Conservation (phyloP, 2,113 vertebrate genomes). For the Pedionomus torquatus region DNA sequence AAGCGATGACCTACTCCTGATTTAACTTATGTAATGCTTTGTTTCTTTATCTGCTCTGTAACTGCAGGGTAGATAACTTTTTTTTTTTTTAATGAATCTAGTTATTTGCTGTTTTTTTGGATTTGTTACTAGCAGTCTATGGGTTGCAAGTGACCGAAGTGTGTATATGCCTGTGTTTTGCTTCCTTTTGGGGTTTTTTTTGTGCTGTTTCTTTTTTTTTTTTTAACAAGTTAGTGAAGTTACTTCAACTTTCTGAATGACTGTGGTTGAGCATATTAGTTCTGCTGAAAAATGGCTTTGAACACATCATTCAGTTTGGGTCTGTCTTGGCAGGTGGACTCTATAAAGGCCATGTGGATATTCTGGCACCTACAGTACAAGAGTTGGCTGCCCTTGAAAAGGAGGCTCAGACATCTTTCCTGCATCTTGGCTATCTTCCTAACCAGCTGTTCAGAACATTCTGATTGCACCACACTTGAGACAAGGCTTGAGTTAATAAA, state of each 20-base stretch:
- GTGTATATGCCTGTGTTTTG: neutral
- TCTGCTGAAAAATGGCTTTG: conserved; percentile 8
- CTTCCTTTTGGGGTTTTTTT: neutral
- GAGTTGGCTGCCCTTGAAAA: conserved; percentile 92
- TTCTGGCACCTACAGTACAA: conserved; percentile 92
- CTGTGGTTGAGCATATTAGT: neutral
- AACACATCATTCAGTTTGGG: neutral
- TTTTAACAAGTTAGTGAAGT: neutral
- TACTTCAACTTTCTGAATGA: neutral
- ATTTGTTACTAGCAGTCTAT: neutral
- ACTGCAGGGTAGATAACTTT: neutral
- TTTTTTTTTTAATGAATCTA: neutral
- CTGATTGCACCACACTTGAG: conserved; percentile 68
- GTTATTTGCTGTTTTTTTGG: neutral
- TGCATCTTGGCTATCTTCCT: conserved; percentile 93
- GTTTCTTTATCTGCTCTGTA: neutral
- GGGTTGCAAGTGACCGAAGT: neutral
- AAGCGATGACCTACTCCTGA: neutral
- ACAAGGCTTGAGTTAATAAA: conserved; percentile 36
- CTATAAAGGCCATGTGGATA: conserved; percentile 95
- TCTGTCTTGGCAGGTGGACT: conserved; percentile 81
- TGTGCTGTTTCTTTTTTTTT: neutral
- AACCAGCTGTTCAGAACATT: conserved; percentile 97
- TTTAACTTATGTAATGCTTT: neutral
- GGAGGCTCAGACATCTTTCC: conserved; percentile 97